Evolutionary conservation across 2,888 invertebrate species (phyloP), one percentile per base, ranked within the genome.

Genomic region (Sesamia inferens): DNA sequence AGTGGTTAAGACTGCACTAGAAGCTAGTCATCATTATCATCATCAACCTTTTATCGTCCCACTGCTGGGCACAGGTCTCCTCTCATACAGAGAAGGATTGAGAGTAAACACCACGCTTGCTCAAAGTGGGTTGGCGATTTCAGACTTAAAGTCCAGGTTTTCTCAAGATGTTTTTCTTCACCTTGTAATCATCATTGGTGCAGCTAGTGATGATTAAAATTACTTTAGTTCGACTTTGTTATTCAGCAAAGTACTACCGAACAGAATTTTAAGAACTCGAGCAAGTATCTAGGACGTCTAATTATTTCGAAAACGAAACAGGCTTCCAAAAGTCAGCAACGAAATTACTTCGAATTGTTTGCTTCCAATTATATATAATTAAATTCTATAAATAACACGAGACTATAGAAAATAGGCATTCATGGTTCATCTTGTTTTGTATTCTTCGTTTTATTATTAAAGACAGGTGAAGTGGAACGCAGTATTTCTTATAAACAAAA

Each of bases 251-350:
- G n/a, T 65, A 44, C 10, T 47, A 5, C n/a, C n/a, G 5, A 44
- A 42, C 14, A 16, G 4, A 22, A 58, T 31, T 6, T 68, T 1
- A n/a, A 7, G 11, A 31, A n/a, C n/a, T 7, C 16, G 10, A 24
- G 24, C 19, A 14, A 44, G 42, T 61, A 24, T 61, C 19, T 19
- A 48, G 5, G 19, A 19, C 24, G 42, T 1, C 24, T 42, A 19
- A 68, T 42, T 74, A 51, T 66, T 65, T 68, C 31, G 47, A 55
- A 64, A 79, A 70, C 71, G 70, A 61, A 79, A 62, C 68, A 51
- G 48, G 16, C 62, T 39, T 63, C 39, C 19, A 8, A 24, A 51
- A 76, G 55, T n/a, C 48, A 22, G 59, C 14, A 31, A 58, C 7
- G 19, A 59, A 68, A 78, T 64, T 55, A 47, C 58, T 63, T 13